phyloP scores from a whole-genome alignment of 1,140 invertebrate genomes.

The Drosophila pruinosa region DNA sequence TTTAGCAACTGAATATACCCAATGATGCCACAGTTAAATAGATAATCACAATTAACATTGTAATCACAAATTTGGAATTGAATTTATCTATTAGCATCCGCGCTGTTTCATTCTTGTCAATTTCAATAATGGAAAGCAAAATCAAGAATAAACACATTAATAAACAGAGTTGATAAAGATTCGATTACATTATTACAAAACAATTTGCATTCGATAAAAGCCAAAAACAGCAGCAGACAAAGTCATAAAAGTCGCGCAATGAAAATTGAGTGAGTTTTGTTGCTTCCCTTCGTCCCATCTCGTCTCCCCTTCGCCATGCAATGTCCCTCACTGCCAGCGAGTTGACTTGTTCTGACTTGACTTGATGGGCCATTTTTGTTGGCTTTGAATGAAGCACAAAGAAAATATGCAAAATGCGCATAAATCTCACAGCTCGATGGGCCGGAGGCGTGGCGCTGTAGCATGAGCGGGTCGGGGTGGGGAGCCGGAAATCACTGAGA shows the following conservation, averaged over 20 bases:
- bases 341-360: background rate
- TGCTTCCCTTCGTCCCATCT: background rate
- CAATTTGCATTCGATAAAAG: conserved; percentile 80
- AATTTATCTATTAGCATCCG: background rate
- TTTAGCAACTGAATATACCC: no score
- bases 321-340: background rate
- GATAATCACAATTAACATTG: background rate
- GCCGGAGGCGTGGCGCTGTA: background rate
- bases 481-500: conserved; percentile 58
- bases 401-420: conserved; percentile 78
- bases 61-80: background rate
- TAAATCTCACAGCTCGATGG: conserved; percentile 68
- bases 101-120: background rate
- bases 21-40: no score
- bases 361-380: conserved; percentile 58
- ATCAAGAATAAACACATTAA: conserved; percentile 70
- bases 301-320: background rate
- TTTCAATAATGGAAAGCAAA: conserved; percentile 44
- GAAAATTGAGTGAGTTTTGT: conserved; percentile 54
- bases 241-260: conserved; percentile 78
- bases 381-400: conserved; percentile 54
- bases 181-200: conserved; percentile 80
- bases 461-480: background rate
- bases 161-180: conserved; percentile 74
- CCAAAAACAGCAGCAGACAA: conserved; percentile 65